These are phyloP conservation scores for Cavia aperea DNA, from an alignment of 2,113 vertebrate genomes.

Conservation along the genomic window DNA sequence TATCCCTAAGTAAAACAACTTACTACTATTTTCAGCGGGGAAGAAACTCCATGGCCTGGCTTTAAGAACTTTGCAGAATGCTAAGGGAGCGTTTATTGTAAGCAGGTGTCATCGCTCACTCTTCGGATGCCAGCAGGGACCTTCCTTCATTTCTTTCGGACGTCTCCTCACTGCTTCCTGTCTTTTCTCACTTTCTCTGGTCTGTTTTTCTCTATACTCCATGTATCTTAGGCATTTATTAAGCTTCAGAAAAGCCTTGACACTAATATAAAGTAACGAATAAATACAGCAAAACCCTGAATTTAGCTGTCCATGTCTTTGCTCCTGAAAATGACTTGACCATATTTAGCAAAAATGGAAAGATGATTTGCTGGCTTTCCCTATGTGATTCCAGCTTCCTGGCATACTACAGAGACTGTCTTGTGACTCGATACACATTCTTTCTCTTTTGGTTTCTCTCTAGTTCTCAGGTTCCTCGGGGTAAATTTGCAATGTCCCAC, in stretches of 20 bases:
- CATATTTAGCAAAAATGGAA: not conserved
- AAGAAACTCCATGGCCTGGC: not conserved
- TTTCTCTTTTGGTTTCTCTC: not conserved
- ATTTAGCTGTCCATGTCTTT: not conserved
- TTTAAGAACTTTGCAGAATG: not conserved
- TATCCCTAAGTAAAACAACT: not conserved
- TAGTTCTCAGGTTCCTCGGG: not conserved
- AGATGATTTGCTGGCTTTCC: not conserved
- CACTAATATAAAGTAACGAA: not conserved
- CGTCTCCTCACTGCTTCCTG: not conserved
- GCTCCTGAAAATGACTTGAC: not conserved
- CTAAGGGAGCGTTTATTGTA: not conserved
- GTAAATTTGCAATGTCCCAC: not conserved
- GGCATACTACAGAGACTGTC: not conserved
- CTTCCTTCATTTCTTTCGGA: not conserved
- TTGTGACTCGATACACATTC: not conserved
- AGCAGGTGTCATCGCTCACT: not conserved
- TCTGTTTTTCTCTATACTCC: not conserved
- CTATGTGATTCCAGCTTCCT: not conserved
- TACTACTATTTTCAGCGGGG: not conserved
- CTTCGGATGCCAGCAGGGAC: not conserved
- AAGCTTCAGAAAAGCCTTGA: not conserved
- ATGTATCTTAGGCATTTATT: not conserved
- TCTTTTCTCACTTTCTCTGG: not conserved
- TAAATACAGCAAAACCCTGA: not conserved